Base-by-base conservation (phyloP, 2,113 vertebrate genomes). In the Urocynchramus pylzowi region DNA sequence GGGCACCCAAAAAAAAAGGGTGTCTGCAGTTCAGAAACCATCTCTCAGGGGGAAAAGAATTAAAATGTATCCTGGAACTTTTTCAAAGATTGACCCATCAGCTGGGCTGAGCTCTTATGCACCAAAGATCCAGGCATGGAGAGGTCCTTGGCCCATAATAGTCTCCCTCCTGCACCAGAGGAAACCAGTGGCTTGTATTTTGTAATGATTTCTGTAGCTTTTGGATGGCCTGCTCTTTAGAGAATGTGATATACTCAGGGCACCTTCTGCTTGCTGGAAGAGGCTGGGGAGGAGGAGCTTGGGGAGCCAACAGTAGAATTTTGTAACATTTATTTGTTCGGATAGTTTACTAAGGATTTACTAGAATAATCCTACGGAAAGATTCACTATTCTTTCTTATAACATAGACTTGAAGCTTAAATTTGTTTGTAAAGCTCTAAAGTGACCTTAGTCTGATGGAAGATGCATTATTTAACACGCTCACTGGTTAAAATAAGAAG, bases 391-490 rank as follows among this genome's bases (percentile, higher is more conserved):
- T 84, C 84, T 87, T 92, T 90, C 65, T 82, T 79, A 68, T 82
- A 85, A 93, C 57, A 82, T 35, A 31, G 59, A n/a, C 77, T 93
- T 77, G 54, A 89, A 92, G 63, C 57, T 92, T 86, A 80, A 88
- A 45, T 86, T 89, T 94, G 92, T 96, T 96, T 95, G 67, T 61
- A 93, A 96, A 91, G 74, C 45, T 59, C 50, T 75, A 76, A 84
- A 94, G 71, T 20, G 42, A 69, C 81, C 9, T 1, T 60, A 60
- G 28, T 44, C 69, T 77, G 84, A 54, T 92, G 89, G 84, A 84
- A 60, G 78, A 92, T 49, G 65, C 0, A 5, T 60, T 89, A 74
- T 85, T 93, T 84, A 89, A 81, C 47, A 84, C 84, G 59, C 61
- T 92, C 0, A 0, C 23, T 89, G 56, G 65, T 90, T 94, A 81